Base-by-base conservation (phyloP, 2,888 invertebrate genomes). In the Catocala fraxini region DNA sequence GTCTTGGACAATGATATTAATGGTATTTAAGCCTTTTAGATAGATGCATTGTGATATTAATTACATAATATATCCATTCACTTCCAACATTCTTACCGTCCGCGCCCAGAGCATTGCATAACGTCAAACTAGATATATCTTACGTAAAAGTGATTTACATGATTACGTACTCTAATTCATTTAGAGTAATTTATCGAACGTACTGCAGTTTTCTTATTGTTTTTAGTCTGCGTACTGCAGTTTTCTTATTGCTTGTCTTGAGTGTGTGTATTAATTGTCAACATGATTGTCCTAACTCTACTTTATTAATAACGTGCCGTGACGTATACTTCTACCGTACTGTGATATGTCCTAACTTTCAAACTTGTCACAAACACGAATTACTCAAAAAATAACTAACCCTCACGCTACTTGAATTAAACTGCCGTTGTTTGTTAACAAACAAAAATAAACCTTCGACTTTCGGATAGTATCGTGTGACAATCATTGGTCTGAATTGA, bases 401-500 rank as follows among this genome's bases (percentile, higher is more conserved):
- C 42, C 15, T 34, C 45, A 45, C 49, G 34, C 59, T 51, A 42
- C 34, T 48, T 52, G 15, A 61, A 54, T 56, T 43, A 52, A 68
- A 65, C 60, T 54, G 56, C 56, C 47, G 60, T 51, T 68, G 34
- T 65, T 68, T 52, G 59, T 48, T 12, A 54, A 10, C 15, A 64
- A 69, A 51, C 66, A 63, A 68, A 57, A 53, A 62, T 59, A 59
- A 58, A 56, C 65, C 71, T 74, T 74, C 71, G 65, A 71, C 62
- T 61, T 75, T 71, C 73, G 70, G 71, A 73, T 71, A 79, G 80
- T 78, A 77, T 66, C 71, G 68, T 63, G 71, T 66, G 68, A 65
- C 65, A 75, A 69, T 75, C 62, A 76, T 78, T 62, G 83, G 83
- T 87, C 92, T 90, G 93, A 94, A 94, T 94, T 94, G 94, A 94